Conservation (phyloP, 2,797 vertebrate species). For the Myotis pilosus region DNA sequence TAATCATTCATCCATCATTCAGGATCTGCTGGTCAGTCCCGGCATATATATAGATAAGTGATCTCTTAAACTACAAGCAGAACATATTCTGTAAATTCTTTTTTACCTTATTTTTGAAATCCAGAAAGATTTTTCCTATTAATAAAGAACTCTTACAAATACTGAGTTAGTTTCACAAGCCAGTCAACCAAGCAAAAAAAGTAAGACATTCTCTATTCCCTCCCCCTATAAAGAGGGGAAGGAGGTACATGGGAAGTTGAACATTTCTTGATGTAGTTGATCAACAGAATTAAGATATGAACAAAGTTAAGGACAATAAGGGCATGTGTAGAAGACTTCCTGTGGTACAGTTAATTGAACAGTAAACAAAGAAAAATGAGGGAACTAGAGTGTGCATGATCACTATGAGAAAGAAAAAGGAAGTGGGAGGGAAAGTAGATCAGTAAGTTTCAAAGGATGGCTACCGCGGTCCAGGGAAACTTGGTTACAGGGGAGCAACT, state of each 20-base stretch:
- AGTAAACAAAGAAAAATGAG: not conserved
- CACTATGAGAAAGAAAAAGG: not conserved
- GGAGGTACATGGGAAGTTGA: not conserved
- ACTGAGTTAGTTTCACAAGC: not conserved
- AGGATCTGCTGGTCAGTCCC: too few relatives aligned
- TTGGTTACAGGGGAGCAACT: not conserved
- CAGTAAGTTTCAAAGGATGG: not conserved
- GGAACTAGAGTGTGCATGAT: not conserved
- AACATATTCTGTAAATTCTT: not conserved
- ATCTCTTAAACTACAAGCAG: not conserved
- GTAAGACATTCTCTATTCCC: not conserved
- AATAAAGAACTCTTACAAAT: conserved; percentile 5
- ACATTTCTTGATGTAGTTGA: not conserved
- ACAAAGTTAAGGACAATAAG: not conserved
- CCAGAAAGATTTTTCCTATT: not conserved
- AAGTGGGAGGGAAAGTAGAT: not conserved
- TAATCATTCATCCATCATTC: too few relatives aligned
- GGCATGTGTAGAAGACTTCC: not conserved
- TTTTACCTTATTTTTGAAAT: not conserved
- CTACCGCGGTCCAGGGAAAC: not conserved
- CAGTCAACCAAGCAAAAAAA: not conserved
- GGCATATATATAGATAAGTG: not conserved
- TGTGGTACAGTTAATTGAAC: not conserved
- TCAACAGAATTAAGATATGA: not conserved
- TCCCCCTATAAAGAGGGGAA: not conserved